phyloP scores from a whole-genome alignment of 2,113 vertebrate genomes.

The Rissa tridactyla region DNA sequence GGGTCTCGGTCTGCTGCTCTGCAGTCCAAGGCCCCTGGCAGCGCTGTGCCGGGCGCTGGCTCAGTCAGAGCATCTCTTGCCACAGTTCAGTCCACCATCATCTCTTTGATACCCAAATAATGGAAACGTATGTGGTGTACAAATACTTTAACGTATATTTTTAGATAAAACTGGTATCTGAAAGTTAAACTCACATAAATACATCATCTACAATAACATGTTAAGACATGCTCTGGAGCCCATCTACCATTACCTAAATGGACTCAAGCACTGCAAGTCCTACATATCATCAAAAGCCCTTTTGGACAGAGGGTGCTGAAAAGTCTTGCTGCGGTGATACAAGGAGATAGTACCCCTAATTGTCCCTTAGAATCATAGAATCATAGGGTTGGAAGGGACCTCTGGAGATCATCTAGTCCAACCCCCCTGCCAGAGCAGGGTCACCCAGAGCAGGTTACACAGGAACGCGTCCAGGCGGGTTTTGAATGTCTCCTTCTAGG shows the following conservation, averaged over 20 bases:
- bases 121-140: not conserved
- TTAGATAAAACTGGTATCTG: not conserved
- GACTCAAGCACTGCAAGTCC: not conserved
- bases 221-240: not conserved
- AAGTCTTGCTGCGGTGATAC: not conserved
- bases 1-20: not conserved
- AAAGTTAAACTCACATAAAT: not conserved
- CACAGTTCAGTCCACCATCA: not conserved
- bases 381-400: no score
- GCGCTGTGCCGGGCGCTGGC: not conserved
- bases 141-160: not conserved
- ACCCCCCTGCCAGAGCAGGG: no score
- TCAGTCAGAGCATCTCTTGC: not conserved
- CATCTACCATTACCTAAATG: not conserved
- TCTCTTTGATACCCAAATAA: not conserved
- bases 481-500: not conserved
- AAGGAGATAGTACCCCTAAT: not conserved
- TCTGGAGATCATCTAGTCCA: no score
- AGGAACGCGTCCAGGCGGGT: no score
- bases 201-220: not conserved
- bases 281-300: not conserved
- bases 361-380: not conserved
- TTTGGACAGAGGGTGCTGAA: not conserved
- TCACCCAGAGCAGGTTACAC: no score
- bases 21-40: not conserved